phyloP scores from a whole-genome alignment of 2,113 vertebrate species.

The Perca fluviatilis region DNA sequence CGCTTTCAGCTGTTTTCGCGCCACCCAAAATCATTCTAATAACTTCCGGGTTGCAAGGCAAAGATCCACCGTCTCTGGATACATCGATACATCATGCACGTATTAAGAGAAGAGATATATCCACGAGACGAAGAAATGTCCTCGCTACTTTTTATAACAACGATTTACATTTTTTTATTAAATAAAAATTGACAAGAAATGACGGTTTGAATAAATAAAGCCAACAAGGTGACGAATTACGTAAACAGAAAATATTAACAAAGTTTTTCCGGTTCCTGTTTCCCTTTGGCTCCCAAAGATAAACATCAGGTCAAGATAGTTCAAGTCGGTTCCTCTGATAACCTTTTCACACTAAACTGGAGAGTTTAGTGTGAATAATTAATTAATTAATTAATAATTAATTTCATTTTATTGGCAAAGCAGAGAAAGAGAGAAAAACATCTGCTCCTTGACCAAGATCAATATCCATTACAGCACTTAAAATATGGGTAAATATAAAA shows the following conservation, averaged over 20 bases:
- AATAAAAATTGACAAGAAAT: background rate
- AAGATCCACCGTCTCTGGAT: too few species aligned
- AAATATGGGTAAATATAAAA: too few species aligned
- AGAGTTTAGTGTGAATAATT: too few species aligned
- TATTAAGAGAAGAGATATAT: too few species aligned
- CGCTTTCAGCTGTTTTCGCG: constrained; percentile 37
- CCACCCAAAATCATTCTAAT: background rate
- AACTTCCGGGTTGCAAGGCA: constrained; percentile 60
- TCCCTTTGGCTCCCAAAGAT: constrained; percentile 27
- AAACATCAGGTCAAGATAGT: background rate
- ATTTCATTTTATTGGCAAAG: background rate
- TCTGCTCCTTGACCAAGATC: background rate
- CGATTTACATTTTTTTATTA: fast-evolving
- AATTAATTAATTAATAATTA: too few species aligned
- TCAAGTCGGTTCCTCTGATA: background rate
- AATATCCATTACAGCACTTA: too few species aligned
- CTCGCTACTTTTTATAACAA: background rate
- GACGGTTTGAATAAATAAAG: background rate
- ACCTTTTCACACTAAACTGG: background rate
- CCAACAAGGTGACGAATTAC: fast-evolving
- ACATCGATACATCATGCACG: too few species aligned
- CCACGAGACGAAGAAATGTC: too few species aligned
- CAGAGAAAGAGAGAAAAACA: background rate
- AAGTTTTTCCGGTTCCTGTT: constrained; percentile 19
- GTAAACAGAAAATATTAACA: fast-evolving